Conservation (phyloP, 2,113 vertebrate species). For the Podocnemis expansa region DNA sequence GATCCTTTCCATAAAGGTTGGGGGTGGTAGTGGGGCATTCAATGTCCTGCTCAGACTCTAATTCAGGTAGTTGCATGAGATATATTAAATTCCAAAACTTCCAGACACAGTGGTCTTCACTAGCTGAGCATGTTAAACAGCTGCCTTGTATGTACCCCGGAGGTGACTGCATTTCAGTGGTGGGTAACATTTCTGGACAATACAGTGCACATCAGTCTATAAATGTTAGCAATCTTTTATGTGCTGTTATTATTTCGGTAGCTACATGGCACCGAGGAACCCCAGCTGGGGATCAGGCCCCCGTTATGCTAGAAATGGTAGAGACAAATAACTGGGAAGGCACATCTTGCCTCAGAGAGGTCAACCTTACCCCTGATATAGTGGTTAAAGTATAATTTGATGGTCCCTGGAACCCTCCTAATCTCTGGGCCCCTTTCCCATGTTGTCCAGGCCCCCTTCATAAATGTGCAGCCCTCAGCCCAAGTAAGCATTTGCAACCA, state of each 20-base stretch:
- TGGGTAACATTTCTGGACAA: not conserved
- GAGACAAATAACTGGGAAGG: fast-evolving
- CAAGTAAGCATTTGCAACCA: too few relatives aligned
- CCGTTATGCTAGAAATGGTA: not conserved
- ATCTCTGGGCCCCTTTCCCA: too few relatives aligned
- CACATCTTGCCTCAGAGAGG: not conserved
- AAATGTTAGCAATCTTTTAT: not conserved
- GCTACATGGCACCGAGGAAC: not conserved
- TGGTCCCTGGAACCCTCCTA: too few relatives aligned
- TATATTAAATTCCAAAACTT: not conserved
- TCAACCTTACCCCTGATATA: not conserved
- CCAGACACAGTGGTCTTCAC: not conserved
- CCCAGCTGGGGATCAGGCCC: not conserved
- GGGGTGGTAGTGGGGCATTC: not conserved
- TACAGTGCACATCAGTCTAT: not conserved
- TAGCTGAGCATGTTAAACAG: not conserved
- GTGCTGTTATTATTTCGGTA: not conserved
- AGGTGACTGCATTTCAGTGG: not conserved
- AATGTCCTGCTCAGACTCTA: not conserved
- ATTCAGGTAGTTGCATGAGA: not conserved
- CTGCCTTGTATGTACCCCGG: not conserved
- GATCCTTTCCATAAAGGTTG: not conserved
- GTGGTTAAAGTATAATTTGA: too few relatives aligned
- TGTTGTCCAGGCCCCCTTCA: too few relatives aligned
- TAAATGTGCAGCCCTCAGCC: too few relatives aligned